Evolutionary conservation across 2,113 vertebrate genomes (phyloP).

Genomic region (Oxyruncus cristatus): DNA sequence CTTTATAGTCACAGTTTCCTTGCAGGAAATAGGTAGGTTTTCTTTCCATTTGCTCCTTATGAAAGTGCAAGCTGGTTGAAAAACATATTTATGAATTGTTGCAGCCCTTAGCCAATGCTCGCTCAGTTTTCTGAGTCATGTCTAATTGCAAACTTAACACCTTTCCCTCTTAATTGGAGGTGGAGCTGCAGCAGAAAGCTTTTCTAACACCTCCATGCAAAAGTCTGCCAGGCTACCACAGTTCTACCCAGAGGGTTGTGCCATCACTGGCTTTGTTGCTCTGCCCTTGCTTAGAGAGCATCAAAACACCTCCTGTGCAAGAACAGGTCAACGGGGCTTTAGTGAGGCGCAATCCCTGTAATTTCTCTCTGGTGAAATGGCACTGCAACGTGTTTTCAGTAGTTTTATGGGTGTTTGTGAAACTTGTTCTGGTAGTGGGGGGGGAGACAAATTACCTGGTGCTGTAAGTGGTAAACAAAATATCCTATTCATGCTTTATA

Average conservation of each 20-base stretch:
- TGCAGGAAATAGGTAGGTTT: not conserved
- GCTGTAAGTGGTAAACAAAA: not conserved
- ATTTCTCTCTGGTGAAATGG: not conserved
- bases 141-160: not conserved
- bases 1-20: not conserved
- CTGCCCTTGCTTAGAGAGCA: not conserved
- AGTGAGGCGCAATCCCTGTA: not conserved
- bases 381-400: not conserved
- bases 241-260: not conserved
- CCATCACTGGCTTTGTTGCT: not conserved
- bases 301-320: not conserved
- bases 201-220: not conserved
- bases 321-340: not conserved
- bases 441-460: not conserved
- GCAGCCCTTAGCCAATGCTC: no score
- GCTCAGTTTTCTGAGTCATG: not conserved
- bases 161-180: not conserved
- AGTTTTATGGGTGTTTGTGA: not conserved
- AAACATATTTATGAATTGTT: not conserved
- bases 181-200: not conserved
- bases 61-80: not conserved
- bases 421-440: not conserved
- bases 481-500: not conserved
- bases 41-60: not conserved
- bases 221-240: not conserved